Evolutionary conservation across 2,888 invertebrate species (phyloP).

Genomic region (Seira sanloemensis): DNA sequence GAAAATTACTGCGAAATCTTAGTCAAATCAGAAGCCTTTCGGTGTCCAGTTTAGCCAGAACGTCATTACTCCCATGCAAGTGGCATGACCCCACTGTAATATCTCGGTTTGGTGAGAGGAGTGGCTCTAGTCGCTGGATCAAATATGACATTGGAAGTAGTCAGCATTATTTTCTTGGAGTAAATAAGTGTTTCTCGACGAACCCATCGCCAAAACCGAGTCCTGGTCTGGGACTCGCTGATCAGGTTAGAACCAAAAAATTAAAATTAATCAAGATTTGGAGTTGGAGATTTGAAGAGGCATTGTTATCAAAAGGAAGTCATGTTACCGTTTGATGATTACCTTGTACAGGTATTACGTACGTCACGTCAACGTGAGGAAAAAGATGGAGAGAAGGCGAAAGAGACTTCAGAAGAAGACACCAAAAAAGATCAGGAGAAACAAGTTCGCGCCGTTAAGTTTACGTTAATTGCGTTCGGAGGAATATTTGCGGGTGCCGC

Average conservation of each 20-base stretch:
- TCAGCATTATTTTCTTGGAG: not conserved
- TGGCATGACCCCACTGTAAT: not conserved
- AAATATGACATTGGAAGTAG: not conserved
- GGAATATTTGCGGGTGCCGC: conserved; percentile 74
- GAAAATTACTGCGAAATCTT: not conserved
- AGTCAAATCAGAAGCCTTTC: not conserved
- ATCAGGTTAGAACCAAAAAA: conserved; percentile 39
- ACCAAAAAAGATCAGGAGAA: conserved; percentile 81
- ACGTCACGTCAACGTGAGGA: conserved; percentile 29
- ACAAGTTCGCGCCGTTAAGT: conserved; percentile 85
- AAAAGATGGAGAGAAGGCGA: conserved; percentile 43
- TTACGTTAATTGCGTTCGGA: conserved; percentile 75
- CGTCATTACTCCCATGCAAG: not conserved
- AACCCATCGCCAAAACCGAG: conserved; percentile 35
- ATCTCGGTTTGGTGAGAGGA: not conserved
- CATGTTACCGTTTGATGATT: not conserved
- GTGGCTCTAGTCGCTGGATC: conserved; percentile 30
- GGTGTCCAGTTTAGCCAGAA: not conserved
- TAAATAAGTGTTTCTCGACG: conserved; percentile 18
- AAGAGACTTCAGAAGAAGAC: conserved; percentile 76
- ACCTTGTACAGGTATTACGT: conserved; percentile 39
- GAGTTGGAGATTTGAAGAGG: not conserved
- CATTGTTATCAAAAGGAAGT: not conserved
- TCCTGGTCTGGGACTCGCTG: conserved; percentile 51
- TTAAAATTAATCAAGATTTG: not conserved